These are phyloP conservation scores for Zelostemma sp. DNA, from an alignment of 1,140 invertebrate species.

Conservation along the genomic window DNA sequence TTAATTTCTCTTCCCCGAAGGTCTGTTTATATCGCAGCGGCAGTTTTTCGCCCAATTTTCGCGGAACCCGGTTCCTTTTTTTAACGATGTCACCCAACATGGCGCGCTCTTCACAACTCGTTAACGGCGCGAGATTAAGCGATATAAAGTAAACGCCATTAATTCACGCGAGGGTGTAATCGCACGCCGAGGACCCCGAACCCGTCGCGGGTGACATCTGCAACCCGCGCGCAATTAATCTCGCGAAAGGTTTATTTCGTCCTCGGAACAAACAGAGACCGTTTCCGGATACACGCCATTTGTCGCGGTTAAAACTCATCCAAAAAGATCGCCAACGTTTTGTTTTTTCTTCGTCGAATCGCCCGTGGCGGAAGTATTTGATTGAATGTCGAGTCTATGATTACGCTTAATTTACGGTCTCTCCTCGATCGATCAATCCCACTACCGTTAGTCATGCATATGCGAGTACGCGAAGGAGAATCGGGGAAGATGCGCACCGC, in stretches of 20 bases:
- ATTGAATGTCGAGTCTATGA: conserved; percentile 27
- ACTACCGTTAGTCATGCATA: conserved; percentile 48
- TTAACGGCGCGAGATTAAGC: conserved; percentile 36
- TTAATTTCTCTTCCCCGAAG: conserved; percentile 15
- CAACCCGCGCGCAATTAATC: conserved; percentile 39
- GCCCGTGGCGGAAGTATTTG: not conserved
- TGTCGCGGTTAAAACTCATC: too few species aligned
- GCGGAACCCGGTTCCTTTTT: too few species aligned
- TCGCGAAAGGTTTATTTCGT: conserved; percentile 37
- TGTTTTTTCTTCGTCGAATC: not conserved
- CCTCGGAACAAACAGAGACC: conserved; percentile 13
- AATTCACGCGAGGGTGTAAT: conserved; percentile 38
- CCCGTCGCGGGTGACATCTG: conserved; percentile 25
- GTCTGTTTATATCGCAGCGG: too few species aligned
- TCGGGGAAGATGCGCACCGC: conserved; percentile 1
- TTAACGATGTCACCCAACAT: not conserved
- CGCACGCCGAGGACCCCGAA: conserved; percentile 17
- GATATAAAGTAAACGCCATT: conserved; percentile 50
- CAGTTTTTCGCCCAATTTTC: too few species aligned
- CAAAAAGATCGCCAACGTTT: too few species aligned
- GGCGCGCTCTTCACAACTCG: not conserved
- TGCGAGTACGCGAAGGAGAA: conserved; percentile 22
- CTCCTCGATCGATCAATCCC: conserved; percentile 32
- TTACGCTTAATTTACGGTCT: conserved; percentile 41
- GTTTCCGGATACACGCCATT: too few species aligned